Conservation (phyloP, 2,113 vertebrate species). For the Cebidichthys violaceus region DNA sequence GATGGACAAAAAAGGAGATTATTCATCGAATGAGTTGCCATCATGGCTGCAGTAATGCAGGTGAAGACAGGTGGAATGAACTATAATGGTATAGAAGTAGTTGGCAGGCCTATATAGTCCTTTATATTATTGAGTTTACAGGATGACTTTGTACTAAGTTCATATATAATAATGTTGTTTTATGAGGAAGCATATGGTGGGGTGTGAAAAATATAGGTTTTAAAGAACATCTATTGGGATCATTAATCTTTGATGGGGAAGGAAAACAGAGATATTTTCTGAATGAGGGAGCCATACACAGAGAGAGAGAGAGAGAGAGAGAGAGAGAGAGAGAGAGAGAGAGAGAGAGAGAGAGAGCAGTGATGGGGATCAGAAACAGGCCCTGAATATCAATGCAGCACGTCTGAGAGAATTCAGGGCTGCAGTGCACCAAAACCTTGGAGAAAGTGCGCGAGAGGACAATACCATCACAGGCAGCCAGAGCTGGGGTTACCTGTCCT, state of each 20-base stretch:
- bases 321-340: slow-evolving; percentile 46
- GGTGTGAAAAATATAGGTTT: neutral
- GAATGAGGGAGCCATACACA: neutral
- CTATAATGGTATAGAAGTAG: neutral
- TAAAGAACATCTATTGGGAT: slow-evolving; percentile 31
- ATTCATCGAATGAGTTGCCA: slow-evolving; percentile 3
- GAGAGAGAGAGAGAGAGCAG: slow-evolving; percentile 72
- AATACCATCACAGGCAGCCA: slow-evolving; percentile 46
- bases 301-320: neutral
- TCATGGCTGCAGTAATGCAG: slow-evolving; percentile 34
- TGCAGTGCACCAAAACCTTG: slow-evolving; percentile 96
- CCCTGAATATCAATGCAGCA: slow-evolving; percentile 95
- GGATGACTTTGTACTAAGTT: slow-evolving; percentile 21
- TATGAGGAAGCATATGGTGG: slow-evolving; percentile 4
- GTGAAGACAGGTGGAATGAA: neutral
- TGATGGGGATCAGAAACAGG: slow-evolving; percentile 88
- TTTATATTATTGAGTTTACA: slow-evolving; percentile 1
- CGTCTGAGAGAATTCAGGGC: slow-evolving; percentile 87
- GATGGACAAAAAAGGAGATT: neutral
- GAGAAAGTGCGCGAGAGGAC: slow-evolving; percentile 67
- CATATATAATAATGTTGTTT: slow-evolving; percentile 6
- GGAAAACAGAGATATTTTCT: neutral
- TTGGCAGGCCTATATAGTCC: neutral
- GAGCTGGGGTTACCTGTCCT: slow-evolving; percentile 29
- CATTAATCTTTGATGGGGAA: slow-evolving; percentile 23